A percentile compares a stretch with the other conserved stretches of the same genome.
Evolutionary conservation across 2,797 vertebrate genomes (phyloP).

Genomic region (Loriculus beryllinus): DNA sequence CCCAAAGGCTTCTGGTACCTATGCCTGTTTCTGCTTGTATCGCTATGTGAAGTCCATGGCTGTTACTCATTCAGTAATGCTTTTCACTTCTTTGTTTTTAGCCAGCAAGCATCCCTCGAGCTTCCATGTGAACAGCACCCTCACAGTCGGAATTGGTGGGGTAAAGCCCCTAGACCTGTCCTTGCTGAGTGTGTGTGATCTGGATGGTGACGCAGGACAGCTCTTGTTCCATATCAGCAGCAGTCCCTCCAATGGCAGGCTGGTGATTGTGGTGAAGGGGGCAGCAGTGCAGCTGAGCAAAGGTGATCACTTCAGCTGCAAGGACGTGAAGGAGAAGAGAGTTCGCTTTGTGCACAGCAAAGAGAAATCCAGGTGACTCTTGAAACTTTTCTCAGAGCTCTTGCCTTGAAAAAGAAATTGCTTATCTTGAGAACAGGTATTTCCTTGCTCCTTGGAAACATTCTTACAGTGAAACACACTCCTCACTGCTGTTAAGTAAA

Average conservation of each 20-base stretch:
- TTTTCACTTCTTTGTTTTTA: slow-evolving; percentile 48
- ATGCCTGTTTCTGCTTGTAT: not conserved
- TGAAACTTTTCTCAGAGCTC: not conserved
- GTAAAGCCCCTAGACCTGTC: slow-evolving; percentile 70
- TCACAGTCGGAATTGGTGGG: slow-evolving; percentile 82
- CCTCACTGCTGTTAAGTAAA: not conserved
- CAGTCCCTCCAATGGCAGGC: slow-evolving; percentile 80
- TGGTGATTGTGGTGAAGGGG: slow-evolving; percentile 68
- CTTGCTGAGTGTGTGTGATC: slow-evolving; percentile 74
- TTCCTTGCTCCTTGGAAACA: not conserved
- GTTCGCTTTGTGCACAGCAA: slow-evolving; percentile 82
- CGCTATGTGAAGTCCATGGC: not conserved
- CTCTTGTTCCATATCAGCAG: slow-evolving; percentile 78
- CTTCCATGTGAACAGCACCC: slow-evolving; percentile 77
- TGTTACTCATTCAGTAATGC: not conserved
- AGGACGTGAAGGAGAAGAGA: slow-evolving; percentile 75
- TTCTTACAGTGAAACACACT: not conserved
- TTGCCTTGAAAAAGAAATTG: not conserved
- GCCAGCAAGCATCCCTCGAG: slow-evolving; percentile 70
- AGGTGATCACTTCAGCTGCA: slow-evolving; percentile 80
- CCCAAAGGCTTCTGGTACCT: not conserved
- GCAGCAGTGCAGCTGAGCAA: slow-evolving; percentile 66
- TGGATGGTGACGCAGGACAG: slow-evolving; percentile 54
- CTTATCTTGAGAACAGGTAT: fast-evolving
- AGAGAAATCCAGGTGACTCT: slow-evolving; percentile 82